These are phyloP conservation scores for Serripes groenlandicus DNA, from an alignment of 2,888 invertebrate species.

Conservation along the genomic window DNA sequence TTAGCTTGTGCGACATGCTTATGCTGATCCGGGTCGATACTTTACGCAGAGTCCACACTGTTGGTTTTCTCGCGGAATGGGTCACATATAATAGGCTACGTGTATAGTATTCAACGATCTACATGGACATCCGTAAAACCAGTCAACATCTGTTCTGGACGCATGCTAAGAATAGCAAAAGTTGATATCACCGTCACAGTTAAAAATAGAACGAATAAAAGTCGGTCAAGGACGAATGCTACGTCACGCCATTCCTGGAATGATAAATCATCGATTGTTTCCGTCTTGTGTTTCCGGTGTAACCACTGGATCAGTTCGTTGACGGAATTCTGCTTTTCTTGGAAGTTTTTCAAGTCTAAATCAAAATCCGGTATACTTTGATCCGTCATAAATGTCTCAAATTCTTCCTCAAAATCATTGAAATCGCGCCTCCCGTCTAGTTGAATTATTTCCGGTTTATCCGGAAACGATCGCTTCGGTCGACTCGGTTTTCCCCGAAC, in stretches of 20 bases:
- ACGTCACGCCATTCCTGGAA: conserved; percentile 81
- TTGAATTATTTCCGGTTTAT: conserved; percentile 45
- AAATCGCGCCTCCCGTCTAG: conserved; percentile 27
- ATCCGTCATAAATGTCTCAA: conserved; percentile 34
- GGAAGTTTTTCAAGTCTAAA: conserved; percentile 37
- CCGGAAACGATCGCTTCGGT: conserved; percentile 33
- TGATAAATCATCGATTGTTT: conserved; percentile 72
- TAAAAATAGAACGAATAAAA: conserved; percentile 78
- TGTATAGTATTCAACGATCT: background rate
- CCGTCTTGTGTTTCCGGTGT: conserved; percentile 72
- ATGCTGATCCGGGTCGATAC: too few species aligned
- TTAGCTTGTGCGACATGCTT: too few species aligned
- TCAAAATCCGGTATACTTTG: conserved; percentile 41
- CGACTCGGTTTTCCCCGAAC: conserved; percentile 44
- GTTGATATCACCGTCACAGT: conserved; percentile 76
- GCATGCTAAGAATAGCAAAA: conserved; percentile 74
- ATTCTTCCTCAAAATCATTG: conserved; percentile 19
- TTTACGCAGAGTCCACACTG: too few species aligned
- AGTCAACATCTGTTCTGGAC: conserved; percentile 69
- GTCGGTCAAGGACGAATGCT: conserved; percentile 78
- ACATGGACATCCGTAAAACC: conserved; percentile 58
- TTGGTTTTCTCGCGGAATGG: too few species aligned
- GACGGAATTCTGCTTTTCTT: conserved; percentile 69
- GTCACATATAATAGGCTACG: background rate
- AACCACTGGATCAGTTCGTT: conserved; percentile 74